phyloP scores from a whole-genome alignment of 2,113 vertebrate genomes.

The Psittacara wagleri region DNA sequence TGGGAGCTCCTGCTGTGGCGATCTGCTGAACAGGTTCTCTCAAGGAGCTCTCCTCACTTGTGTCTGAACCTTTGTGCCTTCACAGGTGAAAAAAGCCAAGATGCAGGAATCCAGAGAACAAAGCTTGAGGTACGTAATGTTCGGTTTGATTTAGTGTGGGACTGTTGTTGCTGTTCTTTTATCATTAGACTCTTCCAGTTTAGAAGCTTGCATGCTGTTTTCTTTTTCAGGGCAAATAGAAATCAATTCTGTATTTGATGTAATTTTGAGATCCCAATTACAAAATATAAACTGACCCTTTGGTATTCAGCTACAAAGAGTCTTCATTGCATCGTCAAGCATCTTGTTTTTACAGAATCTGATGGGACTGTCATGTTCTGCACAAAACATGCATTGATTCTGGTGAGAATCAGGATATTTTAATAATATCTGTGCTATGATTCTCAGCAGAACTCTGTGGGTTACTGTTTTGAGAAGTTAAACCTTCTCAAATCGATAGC shows the following conservation, averaged over 20 bases:
- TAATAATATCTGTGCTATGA: not conserved
- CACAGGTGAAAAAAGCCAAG: conserved; percentile 82
- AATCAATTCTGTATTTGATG: not conserved
- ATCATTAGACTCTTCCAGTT: not conserved
- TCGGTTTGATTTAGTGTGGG: not conserved
- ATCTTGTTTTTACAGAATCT: not conserved
- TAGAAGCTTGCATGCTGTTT: not conserved
- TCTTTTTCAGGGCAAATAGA: not conserved
- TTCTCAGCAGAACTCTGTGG: not conserved
- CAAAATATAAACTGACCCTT: not conserved
- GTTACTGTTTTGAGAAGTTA: not conserved
- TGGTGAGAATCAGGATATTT: not conserved
- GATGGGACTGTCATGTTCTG: not conserved
- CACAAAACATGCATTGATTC: not conserved
- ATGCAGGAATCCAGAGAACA: conserved; percentile 81
- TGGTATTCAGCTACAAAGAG: not conserved
- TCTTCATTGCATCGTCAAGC: not conserved
- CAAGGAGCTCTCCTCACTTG: not conserved
- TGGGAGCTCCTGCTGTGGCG: not conserved
- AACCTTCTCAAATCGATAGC: not conserved
- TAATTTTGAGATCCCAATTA: not conserved
- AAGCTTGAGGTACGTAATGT: conserved; percentile 71
- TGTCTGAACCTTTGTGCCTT: conserved; percentile 37
- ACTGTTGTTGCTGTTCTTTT: not conserved
- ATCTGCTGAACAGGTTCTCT: not conserved